A percentile compares a stretch with the other conserved stretches of the same genome.
These are phyloP conservation scores for Phragmatobia fuliginosa DNA, from an alignment of 2,888 invertebrate species.

Conservation along the genomic window DNA sequence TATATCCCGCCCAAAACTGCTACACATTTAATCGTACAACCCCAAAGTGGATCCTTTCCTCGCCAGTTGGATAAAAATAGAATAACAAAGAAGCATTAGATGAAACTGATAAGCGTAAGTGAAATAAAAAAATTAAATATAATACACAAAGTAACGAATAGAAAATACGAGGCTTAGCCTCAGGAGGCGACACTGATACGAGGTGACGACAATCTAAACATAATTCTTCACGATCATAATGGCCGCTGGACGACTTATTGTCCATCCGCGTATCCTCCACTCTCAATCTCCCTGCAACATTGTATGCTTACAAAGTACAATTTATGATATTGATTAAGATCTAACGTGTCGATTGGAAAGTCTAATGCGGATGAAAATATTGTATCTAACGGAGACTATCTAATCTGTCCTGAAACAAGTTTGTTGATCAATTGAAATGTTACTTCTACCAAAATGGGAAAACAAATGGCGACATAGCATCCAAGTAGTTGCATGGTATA, in stretches of 20 bases:
- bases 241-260: slow-evolving; percentile 62
- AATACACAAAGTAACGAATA: slow-evolving; percentile 35
- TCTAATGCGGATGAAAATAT: slow-evolving; percentile 35
- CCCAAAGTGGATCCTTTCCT: too few species aligned
- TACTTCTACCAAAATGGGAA: slow-evolving; percentile 8
- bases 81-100: neutral
- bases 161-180: slow-evolving; percentile 55
- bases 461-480: slow-evolving; percentile 17
- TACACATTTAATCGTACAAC: neutral
- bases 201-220: slow-evolving; percentile 53
- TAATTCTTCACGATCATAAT: slow-evolving; percentile 68
- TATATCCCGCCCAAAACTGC: neutral
- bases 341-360: slow-evolving; percentile 40
- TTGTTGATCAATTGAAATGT: slow-evolving; percentile 31
- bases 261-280: slow-evolving; percentile 50
- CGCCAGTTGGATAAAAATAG: neutral
- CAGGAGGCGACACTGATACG: slow-evolving; percentile 54
- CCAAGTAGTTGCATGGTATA: neutral
- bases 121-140: neutral
- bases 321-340: slow-evolving; percentile 54
- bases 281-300: slow-evolving; percentile 41
- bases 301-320: slow-evolving; percentile 47
- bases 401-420: slow-evolving; percentile 31
- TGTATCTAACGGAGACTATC: slow-evolving; percentile 29
- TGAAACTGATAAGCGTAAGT: neutral